A percentile compares a stretch with the other conserved stretches of the same genome.
phyloP scores from a whole-genome alignment of 2,113 vertebrate genomes.

The Nyctereutes procyonoides region DNA sequence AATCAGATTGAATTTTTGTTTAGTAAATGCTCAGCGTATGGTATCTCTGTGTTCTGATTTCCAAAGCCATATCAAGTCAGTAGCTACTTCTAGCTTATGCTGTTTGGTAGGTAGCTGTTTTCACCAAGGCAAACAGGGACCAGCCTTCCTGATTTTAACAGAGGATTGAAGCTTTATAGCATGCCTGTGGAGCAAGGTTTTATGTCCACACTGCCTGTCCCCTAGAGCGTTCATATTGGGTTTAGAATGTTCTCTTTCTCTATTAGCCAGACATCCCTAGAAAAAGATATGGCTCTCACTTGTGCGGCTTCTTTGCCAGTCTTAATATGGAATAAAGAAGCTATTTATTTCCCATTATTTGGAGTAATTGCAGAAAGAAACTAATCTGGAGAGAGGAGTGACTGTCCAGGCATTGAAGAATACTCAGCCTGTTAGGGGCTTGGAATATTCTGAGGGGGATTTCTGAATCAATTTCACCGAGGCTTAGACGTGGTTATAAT shows the following conservation, averaged over 20 bases:
- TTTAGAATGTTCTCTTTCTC: conserved; percentile 50
- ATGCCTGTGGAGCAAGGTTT: background rate
- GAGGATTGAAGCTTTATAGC: background rate
- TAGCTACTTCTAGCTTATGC: background rate
- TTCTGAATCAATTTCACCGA: conserved; percentile 26
- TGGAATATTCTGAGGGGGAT: background rate
- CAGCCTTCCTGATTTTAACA: background rate
- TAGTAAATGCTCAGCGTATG: background rate
- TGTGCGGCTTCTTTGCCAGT: background rate
- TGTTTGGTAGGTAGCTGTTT: background rate
- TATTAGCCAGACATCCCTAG: conserved; percentile 4
- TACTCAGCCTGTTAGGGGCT: background rate
- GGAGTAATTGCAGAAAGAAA: conserved; percentile 32
- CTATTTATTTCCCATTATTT: conserved; percentile 50
- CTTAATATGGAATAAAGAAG: conserved; percentile 14
- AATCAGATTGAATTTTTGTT: background rate
- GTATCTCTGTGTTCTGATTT: background rate
- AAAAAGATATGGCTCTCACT: conserved; percentile 4
- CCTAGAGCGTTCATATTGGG: background rate
- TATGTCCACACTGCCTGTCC: background rate
- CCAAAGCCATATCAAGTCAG: background rate
- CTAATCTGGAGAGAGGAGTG: background rate
- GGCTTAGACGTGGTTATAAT: background rate
- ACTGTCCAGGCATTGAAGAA: background rate
- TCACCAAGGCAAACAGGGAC: background rate